phyloP scores from a whole-genome alignment of 2,888 invertebrate species.

The Spatulosminthurus flaviceps region DNA sequence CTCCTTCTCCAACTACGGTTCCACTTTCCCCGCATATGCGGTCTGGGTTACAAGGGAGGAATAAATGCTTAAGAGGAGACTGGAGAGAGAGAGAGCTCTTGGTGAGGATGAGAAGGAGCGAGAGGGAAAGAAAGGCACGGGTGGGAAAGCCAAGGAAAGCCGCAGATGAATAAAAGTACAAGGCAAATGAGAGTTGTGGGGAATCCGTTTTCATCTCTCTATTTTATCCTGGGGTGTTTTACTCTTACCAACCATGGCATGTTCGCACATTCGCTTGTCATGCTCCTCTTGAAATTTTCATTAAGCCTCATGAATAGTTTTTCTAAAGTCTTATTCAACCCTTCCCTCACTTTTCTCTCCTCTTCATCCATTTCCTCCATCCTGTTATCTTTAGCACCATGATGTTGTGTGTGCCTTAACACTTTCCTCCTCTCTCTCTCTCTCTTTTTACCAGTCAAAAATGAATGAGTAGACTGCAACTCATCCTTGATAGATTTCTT shows the following conservation, averaged over 20 bases:
- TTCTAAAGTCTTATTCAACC: slow-evolving; percentile 27
- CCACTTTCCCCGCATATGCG: too few relatives aligned
- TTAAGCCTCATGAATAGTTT: slow-evolving; percentile 57
- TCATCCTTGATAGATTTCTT: too few relatives aligned
- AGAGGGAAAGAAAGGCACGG: slow-evolving; percentile 4
- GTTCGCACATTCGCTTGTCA: slow-evolving; percentile 47
- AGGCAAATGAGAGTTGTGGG: neutral
- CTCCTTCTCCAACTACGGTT: too few relatives aligned
- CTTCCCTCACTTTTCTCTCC: slow-evolving; percentile 38
- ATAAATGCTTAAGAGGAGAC: too few relatives aligned
- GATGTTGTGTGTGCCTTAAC: neutral
- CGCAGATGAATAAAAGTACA: slow-evolving; percentile 37
- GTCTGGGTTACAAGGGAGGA: too few relatives aligned
- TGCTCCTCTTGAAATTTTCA: slow-evolving; percentile 60
- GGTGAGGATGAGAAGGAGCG: neutral
- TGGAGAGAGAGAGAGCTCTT: neutral
- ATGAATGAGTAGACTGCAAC: too few relatives aligned
- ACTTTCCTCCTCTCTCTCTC: slow-evolving; percentile 1
- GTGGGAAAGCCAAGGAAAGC: slow-evolving; percentile 31
- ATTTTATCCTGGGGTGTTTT: slow-evolving; percentile 37
- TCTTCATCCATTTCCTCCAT: slow-evolving; percentile 6
- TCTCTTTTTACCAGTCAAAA: slow-evolving; percentile 23
- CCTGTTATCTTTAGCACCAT: slow-evolving; percentile 11
- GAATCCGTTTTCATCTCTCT: slow-evolving; percentile 36
- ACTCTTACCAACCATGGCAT: slow-evolving; percentile 29